A percentile compares a stretch with the other conserved stretches of the same genome.
These are phyloP conservation scores for Oeneis ivallda DNA, from an alignment of 2,888 invertebrate species.

Conservation along the genomic window DNA sequence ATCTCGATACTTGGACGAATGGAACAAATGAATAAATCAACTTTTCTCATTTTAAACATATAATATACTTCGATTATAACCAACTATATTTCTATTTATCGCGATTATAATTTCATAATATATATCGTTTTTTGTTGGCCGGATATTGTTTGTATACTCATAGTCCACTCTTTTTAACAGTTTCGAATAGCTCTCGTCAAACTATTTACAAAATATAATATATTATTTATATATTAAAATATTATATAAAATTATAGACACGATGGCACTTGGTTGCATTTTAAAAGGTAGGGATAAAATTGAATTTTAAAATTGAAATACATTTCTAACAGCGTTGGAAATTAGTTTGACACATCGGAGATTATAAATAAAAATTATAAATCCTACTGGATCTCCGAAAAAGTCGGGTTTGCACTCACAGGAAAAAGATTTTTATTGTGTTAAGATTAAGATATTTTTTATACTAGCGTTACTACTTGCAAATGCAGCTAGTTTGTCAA, in stretches of 20 bases:
- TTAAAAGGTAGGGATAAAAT: slow-evolving; percentile 57
- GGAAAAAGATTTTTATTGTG: too few species aligned
- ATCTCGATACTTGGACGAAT: slow-evolving; percentile 57
- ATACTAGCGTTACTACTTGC: too few species aligned
- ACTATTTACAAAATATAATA: slow-evolving; percentile 65
- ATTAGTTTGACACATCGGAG: slow-evolving; percentile 56
- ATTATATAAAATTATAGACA: slow-evolving; percentile 73
- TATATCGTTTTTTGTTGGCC: slow-evolving; percentile 56
- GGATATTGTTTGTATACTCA: slow-evolving; percentile 59
- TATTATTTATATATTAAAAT: slow-evolving; percentile 59
- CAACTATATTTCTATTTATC: slow-evolving; percentile 54
- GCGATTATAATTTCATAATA: slow-evolving; percentile 40
- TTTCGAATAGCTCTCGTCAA: slow-evolving; percentile 54
- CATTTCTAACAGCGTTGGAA: slow-evolving; percentile 29
- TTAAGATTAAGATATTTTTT: too few species aligned
- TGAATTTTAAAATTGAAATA: slow-evolving; percentile 50
- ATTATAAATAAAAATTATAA: slow-evolving; percentile 38
- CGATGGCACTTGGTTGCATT: slow-evolving; percentile 79
- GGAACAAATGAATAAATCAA: slow-evolving; percentile 51
- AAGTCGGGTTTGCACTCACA: not conserved
- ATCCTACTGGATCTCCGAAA: not conserved
- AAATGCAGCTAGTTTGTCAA: not conserved
- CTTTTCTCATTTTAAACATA: slow-evolving; percentile 39
- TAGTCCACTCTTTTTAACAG: slow-evolving; percentile 65
- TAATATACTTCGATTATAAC: slow-evolving; percentile 47